These are phyloP conservation scores for Drosophila pseudoobscura DNA, from an alignment of 1,140 invertebrate genomes.

Conservation along the genomic window DNA sequence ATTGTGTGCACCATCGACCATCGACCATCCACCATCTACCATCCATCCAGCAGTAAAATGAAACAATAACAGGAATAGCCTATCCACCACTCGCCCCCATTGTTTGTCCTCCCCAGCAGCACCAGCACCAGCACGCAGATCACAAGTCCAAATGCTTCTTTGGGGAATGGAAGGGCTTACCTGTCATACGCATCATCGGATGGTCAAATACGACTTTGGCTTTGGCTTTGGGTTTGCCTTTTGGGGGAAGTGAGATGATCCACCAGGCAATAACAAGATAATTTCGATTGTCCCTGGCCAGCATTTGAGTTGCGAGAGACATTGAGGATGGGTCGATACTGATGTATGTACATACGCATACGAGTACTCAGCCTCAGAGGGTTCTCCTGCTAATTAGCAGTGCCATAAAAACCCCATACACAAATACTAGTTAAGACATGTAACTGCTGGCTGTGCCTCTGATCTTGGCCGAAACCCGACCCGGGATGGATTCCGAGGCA, in stretches of 20 bases:
- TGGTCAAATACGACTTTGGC: conserved; percentile 12
- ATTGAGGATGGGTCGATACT: background rate
- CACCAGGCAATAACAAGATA: conserved; percentile 38
- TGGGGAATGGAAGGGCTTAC: conserved; percentile 1
- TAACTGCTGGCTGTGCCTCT: conserved; percentile 24
- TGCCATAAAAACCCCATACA: conserved; percentile 55
- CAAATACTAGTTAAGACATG: conserved; percentile 42
- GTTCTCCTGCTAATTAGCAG: conserved; percentile 60
- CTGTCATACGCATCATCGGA: conserved; percentile 46
- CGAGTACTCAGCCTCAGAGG: conserved; percentile 1
- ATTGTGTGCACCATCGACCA: conserved; percentile 7
- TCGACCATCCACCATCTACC: too few species aligned
- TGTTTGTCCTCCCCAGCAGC: conserved; percentile 21
- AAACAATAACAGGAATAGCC: conserved; percentile 17
- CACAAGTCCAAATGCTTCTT: too few species aligned
- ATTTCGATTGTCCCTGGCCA: background rate
- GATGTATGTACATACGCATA: background rate
- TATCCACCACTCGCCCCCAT: background rate
- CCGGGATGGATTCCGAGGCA: too few species aligned
- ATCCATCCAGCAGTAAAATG: conserved; percentile 28
- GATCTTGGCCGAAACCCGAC: conserved; percentile 46
- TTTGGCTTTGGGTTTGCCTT: background rate
- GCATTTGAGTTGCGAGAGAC: too few species aligned
- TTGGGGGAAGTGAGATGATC: conserved; percentile 33
- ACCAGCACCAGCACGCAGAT: conserved; percentile 5